These are phyloP conservation scores for Oncopeltus fasciatus DNA, from an alignment of 1,140 invertebrate genomes.

Conservation along the genomic window DNA sequence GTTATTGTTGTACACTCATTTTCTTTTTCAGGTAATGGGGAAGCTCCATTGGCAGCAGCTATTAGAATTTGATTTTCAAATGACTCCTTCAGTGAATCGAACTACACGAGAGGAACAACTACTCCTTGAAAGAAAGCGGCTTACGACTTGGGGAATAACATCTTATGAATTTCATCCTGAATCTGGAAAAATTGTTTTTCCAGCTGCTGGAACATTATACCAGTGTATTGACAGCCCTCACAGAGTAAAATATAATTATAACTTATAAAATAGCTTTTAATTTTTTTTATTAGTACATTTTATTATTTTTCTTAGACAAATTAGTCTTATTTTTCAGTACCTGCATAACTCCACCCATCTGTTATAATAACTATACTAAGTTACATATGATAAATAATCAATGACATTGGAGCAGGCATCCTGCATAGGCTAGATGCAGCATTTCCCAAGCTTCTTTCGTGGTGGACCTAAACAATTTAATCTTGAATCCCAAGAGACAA, in stretches of 20 bases:
- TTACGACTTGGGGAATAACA: slow-evolving; percentile 84
- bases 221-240: slow-evolving; percentile 59
- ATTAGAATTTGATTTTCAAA: slow-evolving; percentile 24
- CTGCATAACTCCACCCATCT: too few relatives aligned
- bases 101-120: slow-evolving; percentile 76
- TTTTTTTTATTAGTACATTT: neutral
- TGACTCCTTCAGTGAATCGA: slow-evolving; percentile 32
- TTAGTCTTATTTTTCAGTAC: too few relatives aligned
- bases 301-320: too few relatives aligned
- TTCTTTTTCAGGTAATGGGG: slow-evolving; percentile 13
- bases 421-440: too few relatives aligned
- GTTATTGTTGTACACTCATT: too few relatives aligned
- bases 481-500: too few relatives aligned
- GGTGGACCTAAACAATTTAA: too few relatives aligned
- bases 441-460: too few relatives aligned
- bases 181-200: slow-evolving; percentile 76
- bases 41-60: slow-evolving; percentile 18
- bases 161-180: slow-evolving; percentile 74
- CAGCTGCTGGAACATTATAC: slow-evolving; percentile 70
- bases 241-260: slow-evolving; percentile 35
- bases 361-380: too few relatives aligned
- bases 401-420: too few relatives aligned
- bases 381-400: too few relatives aligned
- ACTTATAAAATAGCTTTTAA: neutral
- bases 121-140: slow-evolving; percentile 74